These are phyloP conservation scores for Gobio gobio DNA, from an alignment of 2,113 vertebrate species.

Conservation along the genomic window DNA sequence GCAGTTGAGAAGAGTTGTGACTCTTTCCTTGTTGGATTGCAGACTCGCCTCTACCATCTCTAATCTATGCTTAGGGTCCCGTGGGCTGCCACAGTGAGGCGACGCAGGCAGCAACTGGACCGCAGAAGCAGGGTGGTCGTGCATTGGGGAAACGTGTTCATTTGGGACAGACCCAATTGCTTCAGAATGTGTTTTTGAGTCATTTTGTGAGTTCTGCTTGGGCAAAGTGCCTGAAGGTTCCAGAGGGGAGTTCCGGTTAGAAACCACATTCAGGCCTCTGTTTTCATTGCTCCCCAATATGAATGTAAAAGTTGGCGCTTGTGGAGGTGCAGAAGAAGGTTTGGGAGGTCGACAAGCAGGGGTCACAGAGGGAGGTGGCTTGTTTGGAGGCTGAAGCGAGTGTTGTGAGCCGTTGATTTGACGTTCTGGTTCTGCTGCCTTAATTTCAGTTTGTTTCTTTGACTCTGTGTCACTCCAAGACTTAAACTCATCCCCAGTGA, in stretches of 20 bases:
- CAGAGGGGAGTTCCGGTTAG: slow-evolving; percentile 5
- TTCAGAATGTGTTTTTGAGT: background rate
- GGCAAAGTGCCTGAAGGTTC: background rate
- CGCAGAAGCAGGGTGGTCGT: slow-evolving; percentile 68
- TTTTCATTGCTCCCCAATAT: slow-evolving; percentile 29
- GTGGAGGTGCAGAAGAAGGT: slow-evolving; percentile 15
- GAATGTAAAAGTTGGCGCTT: slow-evolving; percentile 45
- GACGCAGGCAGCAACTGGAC: slow-evolving; percentile 64
- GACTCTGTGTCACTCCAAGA: slow-evolving; percentile 7
- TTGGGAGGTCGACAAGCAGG: slow-evolving; percentile 15
- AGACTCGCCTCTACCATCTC: slow-evolving; percentile 74
- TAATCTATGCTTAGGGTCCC: slow-evolving; percentile 68
- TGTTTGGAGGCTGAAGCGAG: slow-evolving; percentile 9
- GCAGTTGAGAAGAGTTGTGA: slow-evolving; percentile 76
- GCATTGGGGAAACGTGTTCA: slow-evolving; percentile 51
- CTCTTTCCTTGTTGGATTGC: slow-evolving; percentile 75
- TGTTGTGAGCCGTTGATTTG: slow-evolving; percentile 21
- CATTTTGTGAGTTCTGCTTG: background rate
- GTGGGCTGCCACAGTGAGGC: slow-evolving; percentile 64
- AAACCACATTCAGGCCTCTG: slow-evolving; percentile 9
- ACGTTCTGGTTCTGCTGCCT: background rate
- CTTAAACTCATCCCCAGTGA: background rate
- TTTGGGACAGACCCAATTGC: slow-evolving; percentile 25
- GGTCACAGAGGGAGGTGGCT: background rate
- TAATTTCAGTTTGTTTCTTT: slow-evolving; percentile 6